Evolutionary conservation across 2,888 invertebrate genomes (phyloP).

Genomic region (Pachymerium ferrugineum): DNA sequence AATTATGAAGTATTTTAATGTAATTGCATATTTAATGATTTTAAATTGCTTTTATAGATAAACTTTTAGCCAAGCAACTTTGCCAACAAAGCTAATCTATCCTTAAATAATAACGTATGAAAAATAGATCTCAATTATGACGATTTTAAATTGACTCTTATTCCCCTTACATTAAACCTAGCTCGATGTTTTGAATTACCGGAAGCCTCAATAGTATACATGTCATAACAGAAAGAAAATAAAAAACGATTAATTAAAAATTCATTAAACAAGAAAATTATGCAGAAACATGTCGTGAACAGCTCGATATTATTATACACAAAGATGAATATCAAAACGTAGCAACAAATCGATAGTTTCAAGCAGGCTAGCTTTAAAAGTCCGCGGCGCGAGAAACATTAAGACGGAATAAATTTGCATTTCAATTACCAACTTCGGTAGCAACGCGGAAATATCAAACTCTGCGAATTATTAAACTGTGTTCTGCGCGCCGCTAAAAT

Average conservation of each 20-base stretch:
- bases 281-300: slow-evolving; percentile 13
- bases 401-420: slow-evolving; percentile 6
- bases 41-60: too few relatives aligned
- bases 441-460: neutral
- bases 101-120: too few relatives aligned
- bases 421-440: neutral
- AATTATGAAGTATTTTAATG: too few relatives aligned
- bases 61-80: too few relatives aligned
- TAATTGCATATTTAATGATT: too few relatives aligned
- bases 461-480: neutral
- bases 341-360: neutral
- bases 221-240: too few relatives aligned
- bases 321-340: neutral
- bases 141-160: too few relatives aligned
- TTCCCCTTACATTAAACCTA: too few relatives aligned
- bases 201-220: neutral
- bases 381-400: neutral
- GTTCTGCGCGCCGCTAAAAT: neutral
- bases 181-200: too few relatives aligned
- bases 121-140: too few relatives aligned
- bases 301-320: slow-evolving; percentile 13
- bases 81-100: too few relatives aligned
- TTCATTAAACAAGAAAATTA: slow-evolving; percentile 8
- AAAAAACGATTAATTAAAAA: neutral
- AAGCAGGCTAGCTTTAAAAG: neutral